Evolutionary conservation across 2,113 vertebrate genomes (phyloP), one percentile per base, ranked within the genome.

Genomic region (Tupaia chinensis): DNA sequence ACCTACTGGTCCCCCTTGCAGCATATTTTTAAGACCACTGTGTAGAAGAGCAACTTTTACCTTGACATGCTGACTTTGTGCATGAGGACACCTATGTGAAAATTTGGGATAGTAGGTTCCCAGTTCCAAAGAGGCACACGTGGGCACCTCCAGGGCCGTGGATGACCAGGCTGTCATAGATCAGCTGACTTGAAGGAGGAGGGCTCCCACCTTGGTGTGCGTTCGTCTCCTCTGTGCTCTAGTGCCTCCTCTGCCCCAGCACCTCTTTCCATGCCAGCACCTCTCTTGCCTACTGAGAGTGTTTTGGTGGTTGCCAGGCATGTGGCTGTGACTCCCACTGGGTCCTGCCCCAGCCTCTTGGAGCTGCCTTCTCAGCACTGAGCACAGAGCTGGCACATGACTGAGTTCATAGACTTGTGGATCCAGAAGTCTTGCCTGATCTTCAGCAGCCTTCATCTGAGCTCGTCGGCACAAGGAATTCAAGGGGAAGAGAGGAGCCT

Each of bases 341-440:
- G 34, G 7, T 20, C 7, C 56, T 29, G 54, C 34, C 54, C 23
- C 58, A 2, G 15, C 6, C 22, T 54, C 16, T 27, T 25, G 81
- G 14, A 34, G 53, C 58, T 68, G 74, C 19, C 69, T 82, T 44
- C 65, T 66, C 1, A 7, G 12, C 3, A 17, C 61, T 54, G n/a
- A 60, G 6, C 22, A 14, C 60, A 89, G 81, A 34, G 17, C 23
- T 34, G 3, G 4, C 8, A 15, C 0, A 1, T 5, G 60, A 13
- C 29, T 16, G 1, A 9, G 22, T 34, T 54, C 25, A 1, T 4
- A 54, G 13, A 7, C 34, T 44, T 7, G 0, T 9, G 70, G 27
- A 65, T 80, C 90, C 44, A n/a, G 25, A 27, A 53, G 61, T 69
- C 92, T 58, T 83, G 0, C 54, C 65, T 70, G 58, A 13, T 74